Evolutionary conservation across 2,888 invertebrate genomes (phyloP), one percentile per base, ranked within the genome.

Genomic region (Allophyes oxyacanthae): DNA sequence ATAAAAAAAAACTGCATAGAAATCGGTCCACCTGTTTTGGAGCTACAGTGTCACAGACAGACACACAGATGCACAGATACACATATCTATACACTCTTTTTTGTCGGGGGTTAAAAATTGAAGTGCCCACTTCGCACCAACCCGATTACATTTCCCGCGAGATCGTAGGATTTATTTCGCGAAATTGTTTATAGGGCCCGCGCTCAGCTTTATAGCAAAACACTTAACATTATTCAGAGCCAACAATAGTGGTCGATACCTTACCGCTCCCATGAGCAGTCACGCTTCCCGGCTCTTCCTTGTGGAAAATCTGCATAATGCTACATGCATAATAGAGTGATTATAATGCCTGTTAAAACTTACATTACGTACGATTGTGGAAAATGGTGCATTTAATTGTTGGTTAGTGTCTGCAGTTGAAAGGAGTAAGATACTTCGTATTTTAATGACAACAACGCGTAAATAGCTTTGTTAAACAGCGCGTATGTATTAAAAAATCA

Each of bases 211-310:
- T 77, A 75, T 74, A 76, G 84, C 82, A 79, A 80, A 85, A 82
- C 87, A 84, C 84, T 86, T 88, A 73, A 89, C 90, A 92, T 90
- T 90, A 90, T 89, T 87, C 91, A 88, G 81, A 81, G 77, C 83
- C 83, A 72, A 82, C 86, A 85, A 84, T 83, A 80, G 81, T 81
- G 79, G 78, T 75, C 78, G 70, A 68, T 76, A 62, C 67, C 62
- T 72, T 52, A 66, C 72, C 82, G 84, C 86, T 88, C 84, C 84
- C 86, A 85, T 81, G 67, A 75, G 44, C 80, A 86, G 91, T 90
- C 91, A 90, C 90, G 91, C 87, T 88, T 84, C 36, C 55, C 83
- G 79, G 62, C 82, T 81, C 84, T 86, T 83, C 84, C 85, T 83
- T 70, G 75, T 70, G 64, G 70, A 77, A 77, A 67, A 89, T 89